Percentiles rank a stretch among this genome's conserved stretches.
These are phyloP conservation scores for Nycticryphes semicollaris DNA, from an alignment of 2,113 vertebrate species.

Conservation along the genomic window DNA sequence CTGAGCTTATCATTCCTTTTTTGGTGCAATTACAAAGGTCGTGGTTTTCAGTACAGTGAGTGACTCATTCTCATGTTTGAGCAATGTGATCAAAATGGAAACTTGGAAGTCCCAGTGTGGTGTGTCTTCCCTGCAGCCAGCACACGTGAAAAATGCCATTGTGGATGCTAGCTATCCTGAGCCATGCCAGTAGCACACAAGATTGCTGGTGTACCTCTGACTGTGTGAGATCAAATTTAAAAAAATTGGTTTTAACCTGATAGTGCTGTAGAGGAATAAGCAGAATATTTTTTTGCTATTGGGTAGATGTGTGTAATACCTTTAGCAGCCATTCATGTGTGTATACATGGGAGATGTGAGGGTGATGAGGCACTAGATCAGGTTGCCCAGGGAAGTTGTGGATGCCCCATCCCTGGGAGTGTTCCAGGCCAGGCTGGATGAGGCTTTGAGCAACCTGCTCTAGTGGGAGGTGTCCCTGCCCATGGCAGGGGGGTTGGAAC, in stretches of 20 bases:
- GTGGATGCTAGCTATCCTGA: not conserved
- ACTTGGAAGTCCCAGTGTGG: not conserved
- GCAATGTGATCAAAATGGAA: slow-evolving; percentile 32
- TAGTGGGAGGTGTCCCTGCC: too few relatives aligned
- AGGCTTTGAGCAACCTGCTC: too few relatives aligned
- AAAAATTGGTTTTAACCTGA: not conserved
- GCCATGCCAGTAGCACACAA: accelerated
- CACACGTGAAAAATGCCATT: accelerated
- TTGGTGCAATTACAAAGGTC: slow-evolving; percentile 27
- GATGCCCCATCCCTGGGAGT: too few relatives aligned
- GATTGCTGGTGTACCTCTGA: too few relatives aligned
- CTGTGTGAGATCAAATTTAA: accelerated
- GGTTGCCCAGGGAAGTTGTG: too few relatives aligned
- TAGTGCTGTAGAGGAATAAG: not conserved
- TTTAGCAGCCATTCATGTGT: accelerated
- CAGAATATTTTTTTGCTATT: not conserved
- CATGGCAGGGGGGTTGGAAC: too few relatives aligned
- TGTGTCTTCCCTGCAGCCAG: not conserved
- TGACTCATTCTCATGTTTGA: slow-evolving; percentile 46
- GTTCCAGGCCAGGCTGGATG: too few relatives aligned
- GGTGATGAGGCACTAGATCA: too few relatives aligned
- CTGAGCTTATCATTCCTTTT: slow-evolving; percentile 7
- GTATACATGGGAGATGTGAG: not conserved
- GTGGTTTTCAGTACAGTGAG: not conserved
- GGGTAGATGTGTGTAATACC: too few relatives aligned